A percentile compares a stretch with the other conserved stretches of the same genome.
Conservation (phyloP, 2,888 invertebrate genomes). For the Synanthedon vespiformis region DNA sequence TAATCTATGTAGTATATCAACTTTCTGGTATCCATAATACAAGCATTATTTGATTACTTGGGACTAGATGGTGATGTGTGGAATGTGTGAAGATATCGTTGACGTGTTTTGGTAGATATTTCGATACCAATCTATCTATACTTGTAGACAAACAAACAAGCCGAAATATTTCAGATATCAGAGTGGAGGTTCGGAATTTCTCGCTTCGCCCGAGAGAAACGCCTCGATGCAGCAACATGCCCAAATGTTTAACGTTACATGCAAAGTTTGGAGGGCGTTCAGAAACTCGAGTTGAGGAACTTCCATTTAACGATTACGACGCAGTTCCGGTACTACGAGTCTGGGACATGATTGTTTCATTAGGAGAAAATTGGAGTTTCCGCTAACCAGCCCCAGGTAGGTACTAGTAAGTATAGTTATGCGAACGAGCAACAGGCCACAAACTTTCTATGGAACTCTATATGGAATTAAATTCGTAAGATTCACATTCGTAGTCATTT, state of each 20-base stretch:
- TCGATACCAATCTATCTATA: no score
- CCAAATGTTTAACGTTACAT: conserved; percentile 6
- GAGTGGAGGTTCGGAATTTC: background rate
- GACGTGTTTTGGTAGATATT: no score
- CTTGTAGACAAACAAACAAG: no score
- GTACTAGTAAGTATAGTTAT: no score
- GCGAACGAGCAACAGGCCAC: background rate
- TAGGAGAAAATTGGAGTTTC: background rate
- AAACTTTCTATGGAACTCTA: no score
- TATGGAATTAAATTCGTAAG: no score
- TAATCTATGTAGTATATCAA: no score
- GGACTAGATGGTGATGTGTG: no score
- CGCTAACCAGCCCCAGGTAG: background rate
- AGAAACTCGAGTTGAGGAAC: conserved; percentile 5
- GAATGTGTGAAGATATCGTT: no score
- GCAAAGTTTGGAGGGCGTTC: conserved; percentile 6
- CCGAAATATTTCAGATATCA: background rate
- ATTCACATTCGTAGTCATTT: no score
- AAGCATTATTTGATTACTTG: no score
- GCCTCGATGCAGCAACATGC: background rate
- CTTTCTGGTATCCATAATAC: no score
- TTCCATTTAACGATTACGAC: conserved; percentile 3
- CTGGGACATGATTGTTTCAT: background rate
- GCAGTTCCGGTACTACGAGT: background rate
- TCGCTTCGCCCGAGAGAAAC: background rate